Conservation (phyloP, 2,888 invertebrate genomes). For the Trichogramma evanescens region DNA sequence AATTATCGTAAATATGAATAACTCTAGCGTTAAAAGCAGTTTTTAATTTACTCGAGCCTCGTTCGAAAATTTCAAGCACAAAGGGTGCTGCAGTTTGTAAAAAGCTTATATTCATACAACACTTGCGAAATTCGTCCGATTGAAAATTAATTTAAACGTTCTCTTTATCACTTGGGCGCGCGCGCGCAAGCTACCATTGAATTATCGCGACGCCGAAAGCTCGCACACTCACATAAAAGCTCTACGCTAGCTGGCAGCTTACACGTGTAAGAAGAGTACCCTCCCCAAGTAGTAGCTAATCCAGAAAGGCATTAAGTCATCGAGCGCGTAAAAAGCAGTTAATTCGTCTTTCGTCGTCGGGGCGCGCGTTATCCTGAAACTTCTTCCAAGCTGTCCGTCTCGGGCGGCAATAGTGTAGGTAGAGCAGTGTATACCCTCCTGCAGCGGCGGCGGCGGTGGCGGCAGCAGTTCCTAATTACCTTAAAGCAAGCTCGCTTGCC, state of each 20-base stretch:
- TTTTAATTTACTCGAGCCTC: too few species aligned
- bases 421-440: too few species aligned
- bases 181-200: too few species aligned
- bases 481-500: background rate
- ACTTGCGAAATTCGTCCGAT: too few species aligned
- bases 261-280: background rate
- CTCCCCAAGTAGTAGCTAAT: background rate
- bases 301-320: conserved; percentile 9
- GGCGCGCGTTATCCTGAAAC: background rate
- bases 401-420: background rate
- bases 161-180: too few species aligned
- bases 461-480: conserved; percentile 8
- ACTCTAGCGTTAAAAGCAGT: too few species aligned
- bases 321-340: conserved; percentile 11
- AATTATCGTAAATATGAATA: too few species aligned
- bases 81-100: too few species aligned
- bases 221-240: background rate
- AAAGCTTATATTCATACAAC: too few species aligned
- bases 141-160: too few species aligned
- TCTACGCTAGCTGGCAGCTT: background rate
- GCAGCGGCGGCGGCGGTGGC: too few species aligned
- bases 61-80: too few species aligned
- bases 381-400: conserved; percentile 10
- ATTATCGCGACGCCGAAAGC: background rate
- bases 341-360: background rate